Conservation (phyloP, 2,113 vertebrate species). For the Limanda limanda region DNA sequence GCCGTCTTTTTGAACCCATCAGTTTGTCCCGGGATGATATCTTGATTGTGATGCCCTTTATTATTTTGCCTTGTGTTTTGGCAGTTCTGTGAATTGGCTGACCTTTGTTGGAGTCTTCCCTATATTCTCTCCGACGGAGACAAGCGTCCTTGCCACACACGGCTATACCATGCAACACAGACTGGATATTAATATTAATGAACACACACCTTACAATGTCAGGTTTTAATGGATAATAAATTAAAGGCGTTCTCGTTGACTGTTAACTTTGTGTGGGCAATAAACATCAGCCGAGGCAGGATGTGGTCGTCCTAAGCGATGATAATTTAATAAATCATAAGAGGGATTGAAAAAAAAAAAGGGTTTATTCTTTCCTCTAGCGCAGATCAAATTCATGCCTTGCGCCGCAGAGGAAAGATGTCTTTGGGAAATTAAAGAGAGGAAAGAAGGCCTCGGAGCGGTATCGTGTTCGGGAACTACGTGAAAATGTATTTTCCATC, state of each 20-base stretch:
- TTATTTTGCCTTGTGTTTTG: slow-evolving; percentile 75
- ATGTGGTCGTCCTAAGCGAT: slow-evolving; percentile 55
- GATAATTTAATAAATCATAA: slow-evolving; percentile 73
- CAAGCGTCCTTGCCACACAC: slow-evolving; percentile 46
- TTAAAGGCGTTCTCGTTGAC: slow-evolving; percentile 62
- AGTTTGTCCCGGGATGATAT: slow-evolving; percentile 72
- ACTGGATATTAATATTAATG: slow-evolving; percentile 82
- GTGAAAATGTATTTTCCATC: slow-evolving; percentile 80
- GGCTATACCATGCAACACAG: slow-evolving; percentile 52
- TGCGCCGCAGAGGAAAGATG: slow-evolving; percentile 57
- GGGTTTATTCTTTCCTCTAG: slow-evolving; percentile 55
- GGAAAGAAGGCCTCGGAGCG: slow-evolving; percentile 53
- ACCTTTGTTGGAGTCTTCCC: slow-evolving; percentile 76
- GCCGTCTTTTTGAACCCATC: slow-evolving; percentile 70
- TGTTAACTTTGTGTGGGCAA: slow-evolving; percentile 53
- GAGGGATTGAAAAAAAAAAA: slow-evolving; percentile 39
- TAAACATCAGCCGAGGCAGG: slow-evolving; percentile 52
- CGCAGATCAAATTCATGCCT: slow-evolving; percentile 70
- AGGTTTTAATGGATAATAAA: slow-evolving; percentile 76
- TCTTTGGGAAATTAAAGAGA: slow-evolving; percentile 72
- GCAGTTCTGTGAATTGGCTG: slow-evolving; percentile 76
- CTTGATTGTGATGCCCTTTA: slow-evolving; percentile 80
- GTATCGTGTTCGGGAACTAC: slow-evolving; percentile 78
- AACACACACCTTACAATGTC: slow-evolving; percentile 69
- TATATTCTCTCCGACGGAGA: slow-evolving; percentile 62